phyloP scores from a whole-genome alignment of 2,888 invertebrate species.

The Lepidochitona cinerea region DNA sequence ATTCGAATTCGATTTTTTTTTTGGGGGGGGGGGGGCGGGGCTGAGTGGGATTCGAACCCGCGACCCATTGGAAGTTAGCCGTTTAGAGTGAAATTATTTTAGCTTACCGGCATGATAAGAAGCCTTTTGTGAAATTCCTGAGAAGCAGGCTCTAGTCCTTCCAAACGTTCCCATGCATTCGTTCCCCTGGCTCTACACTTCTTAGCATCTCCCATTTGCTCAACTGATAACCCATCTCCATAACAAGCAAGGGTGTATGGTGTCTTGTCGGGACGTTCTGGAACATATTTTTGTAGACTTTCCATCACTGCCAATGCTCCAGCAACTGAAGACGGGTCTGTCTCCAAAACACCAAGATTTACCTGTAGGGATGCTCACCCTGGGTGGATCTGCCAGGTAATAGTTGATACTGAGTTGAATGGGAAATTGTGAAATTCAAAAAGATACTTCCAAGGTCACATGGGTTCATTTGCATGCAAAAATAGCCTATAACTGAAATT shows the following conservation, averaged over 20 bases:
- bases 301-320: constrained; percentile 36
- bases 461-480: no score
- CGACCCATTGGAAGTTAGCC: no score
- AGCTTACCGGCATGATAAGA: constrained; percentile 32
- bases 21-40: no score
- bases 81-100: background rate
- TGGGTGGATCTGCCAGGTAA: no score
- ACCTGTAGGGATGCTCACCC: no score
- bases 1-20: no score
- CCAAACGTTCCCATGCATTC: constrained; percentile 7
- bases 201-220: constrained; percentile 29
- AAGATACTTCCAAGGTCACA: no score
- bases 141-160: constrained; percentile 25
- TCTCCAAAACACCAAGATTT: constrained; percentile 21
- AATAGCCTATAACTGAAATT: no score
- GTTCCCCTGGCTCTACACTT: constrained; percentile 17
- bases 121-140: constrained; percentile 37
- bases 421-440: no score
- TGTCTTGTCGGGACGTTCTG: constrained; percentile 6
- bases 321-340: constrained; percentile 27
- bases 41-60: no score
- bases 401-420: no score
- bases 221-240: constrained; percentile 33
- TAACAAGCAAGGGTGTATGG: constrained; percentile 1
- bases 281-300: constrained; percentile 31